Base-by-base conservation (phyloP, 2,797 vertebrate species). In the Heteromormyrus szaboi region DNA sequence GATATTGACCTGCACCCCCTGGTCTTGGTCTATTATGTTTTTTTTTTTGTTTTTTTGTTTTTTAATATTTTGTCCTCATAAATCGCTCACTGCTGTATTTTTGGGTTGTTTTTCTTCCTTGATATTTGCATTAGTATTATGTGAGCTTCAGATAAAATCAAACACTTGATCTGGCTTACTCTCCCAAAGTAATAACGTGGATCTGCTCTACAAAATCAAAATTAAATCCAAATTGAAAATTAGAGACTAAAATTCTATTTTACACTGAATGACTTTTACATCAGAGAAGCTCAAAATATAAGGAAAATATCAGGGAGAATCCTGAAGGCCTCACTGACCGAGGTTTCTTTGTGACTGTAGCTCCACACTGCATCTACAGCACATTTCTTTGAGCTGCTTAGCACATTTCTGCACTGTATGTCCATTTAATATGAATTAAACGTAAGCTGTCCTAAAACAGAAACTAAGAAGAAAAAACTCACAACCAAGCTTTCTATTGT, bases 271-370 rank as follows among this genome's bases (percentile, higher is more conserved):
- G 0, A 19, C 72, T 46, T 84, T 89, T 86, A 86, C 59, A 56
- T 72, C 33, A 29, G 3, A 44, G 89, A 89, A 54, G 8, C 37
- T 87, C 48, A 79, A 87, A 46, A 88, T 50, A 89, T 22, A 37
- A 59, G 90, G 91, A 91, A 92, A 94, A 94, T 93, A 91, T 92
- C 88, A 88, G 90, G 93, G 95, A 93, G 92, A 92, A 89, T 53
- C 85, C 88, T 29, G 7, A 85, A 44, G 48, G 33, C 46, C 59
- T 89, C 88, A 93, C 92, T 93, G 90, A 92, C 92, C 91, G 93
- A 89, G 79, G 92, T 92, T 85, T 90, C 87, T 81, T 91, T 68
- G 54, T 90, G 46, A 72, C 87, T 90, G 88, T n/a, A 86, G 65
- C 41, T 86, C 91, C 50, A 79, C 87, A 91, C 90, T 93, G 85